phyloP scores from a whole-genome alignment of 2,113 vertebrate genomes.

The Halichoerus grypus region DNA sequence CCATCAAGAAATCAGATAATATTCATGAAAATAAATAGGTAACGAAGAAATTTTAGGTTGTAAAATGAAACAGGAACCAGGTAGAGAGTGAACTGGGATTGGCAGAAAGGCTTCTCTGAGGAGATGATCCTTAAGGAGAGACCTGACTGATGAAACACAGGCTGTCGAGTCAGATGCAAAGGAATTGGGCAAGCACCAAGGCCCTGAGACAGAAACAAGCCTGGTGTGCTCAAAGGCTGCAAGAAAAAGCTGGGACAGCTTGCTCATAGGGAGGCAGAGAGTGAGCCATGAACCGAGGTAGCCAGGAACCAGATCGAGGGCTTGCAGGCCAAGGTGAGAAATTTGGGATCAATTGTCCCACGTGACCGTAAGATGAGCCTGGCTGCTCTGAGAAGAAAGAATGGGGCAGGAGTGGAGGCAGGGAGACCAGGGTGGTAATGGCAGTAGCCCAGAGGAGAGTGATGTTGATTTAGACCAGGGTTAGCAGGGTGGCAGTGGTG shows the following conservation, averaged over 20 bases:
- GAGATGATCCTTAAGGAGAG: neutral
- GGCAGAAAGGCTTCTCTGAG: neutral
- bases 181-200: neutral
- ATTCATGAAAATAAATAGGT: neutral
- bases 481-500: neutral
- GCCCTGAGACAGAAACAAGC: neutral
- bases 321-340: neutral
- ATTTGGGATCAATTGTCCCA: neutral
- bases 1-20: neutral
- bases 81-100: neutral
- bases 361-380: neutral
- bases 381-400: neutral
- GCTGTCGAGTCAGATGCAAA: neutral
- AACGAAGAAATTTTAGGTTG: neutral
- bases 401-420: neutral
- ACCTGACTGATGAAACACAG: neutral
- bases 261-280: neutral
- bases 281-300: neutral
- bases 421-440: neutral
- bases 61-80: conserved; percentile 6
- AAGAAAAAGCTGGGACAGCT: neutral
- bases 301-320: neutral
- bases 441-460: neutral
- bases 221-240: neutral
- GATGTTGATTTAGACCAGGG: neutral